phyloP scores from a whole-genome alignment of 2,113 vertebrate species.

The Reinhardtius hippoglossoides region DNA sequence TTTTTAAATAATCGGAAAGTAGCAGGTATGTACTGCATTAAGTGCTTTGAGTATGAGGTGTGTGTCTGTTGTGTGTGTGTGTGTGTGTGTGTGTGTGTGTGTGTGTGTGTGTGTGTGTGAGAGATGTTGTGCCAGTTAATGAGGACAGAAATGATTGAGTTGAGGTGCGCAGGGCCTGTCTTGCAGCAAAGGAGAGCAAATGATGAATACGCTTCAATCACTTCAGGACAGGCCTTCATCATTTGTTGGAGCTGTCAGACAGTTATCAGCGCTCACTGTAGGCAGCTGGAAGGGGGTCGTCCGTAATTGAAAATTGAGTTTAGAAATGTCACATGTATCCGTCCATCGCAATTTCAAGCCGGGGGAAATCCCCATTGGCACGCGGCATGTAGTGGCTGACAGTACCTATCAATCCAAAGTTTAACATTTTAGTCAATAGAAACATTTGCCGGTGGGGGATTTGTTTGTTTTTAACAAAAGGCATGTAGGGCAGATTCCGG shows the following conservation, averaged over 20 bases:
- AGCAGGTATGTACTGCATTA: conserved; percentile 5
- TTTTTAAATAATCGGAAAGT: conserved; percentile 25
- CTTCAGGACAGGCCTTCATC: conserved; percentile 67
- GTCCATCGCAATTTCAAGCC: conserved; percentile 68
- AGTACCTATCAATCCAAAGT: conserved; percentile 64
- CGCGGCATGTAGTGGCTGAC: conserved; percentile 48
- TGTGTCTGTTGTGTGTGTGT: neutral
- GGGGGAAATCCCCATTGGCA: conserved; percentile 54
- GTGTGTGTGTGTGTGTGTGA: neutral
- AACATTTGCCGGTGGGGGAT: conserved; percentile 36
- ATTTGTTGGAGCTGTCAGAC: conserved; percentile 68
- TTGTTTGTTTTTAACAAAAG: conserved; percentile 66
- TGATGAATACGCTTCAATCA: conserved; percentile 76
- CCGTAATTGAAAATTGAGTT: conserved; percentile 76
- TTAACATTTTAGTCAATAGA: conserved; percentile 64
- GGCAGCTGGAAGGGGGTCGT: conserved; percentile 54
- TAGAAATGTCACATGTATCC: conserved; percentile 71
- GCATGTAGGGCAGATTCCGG: conserved; percentile 40
- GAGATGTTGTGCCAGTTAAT: conserved; percentile 54
- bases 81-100: neutral
- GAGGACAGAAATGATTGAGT: conserved; percentile 55
- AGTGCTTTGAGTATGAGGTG: conserved; percentile 1
- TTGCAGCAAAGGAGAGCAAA: conserved; percentile 48
- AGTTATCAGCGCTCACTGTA: conserved; percentile 69
- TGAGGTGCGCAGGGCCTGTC: conserved; percentile 39